phyloP scores from a whole-genome alignment of 2,888 invertebrate species.

The Lycaena phlaeas region DNA sequence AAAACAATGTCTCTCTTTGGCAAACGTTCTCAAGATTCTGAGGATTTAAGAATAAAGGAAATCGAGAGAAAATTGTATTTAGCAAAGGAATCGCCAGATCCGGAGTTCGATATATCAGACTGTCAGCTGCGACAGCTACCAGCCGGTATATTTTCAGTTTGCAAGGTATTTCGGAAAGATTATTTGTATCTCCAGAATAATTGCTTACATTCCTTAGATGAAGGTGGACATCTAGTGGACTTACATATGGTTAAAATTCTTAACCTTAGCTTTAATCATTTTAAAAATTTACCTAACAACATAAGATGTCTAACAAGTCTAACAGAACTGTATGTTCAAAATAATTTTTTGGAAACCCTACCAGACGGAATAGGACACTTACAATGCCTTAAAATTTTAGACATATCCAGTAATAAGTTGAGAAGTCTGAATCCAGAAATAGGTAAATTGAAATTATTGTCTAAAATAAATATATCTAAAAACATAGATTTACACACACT shows the following conservation, averaged over 20 bases:
- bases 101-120: constrained; percentile 84
- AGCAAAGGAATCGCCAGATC: constrained; percentile 83
- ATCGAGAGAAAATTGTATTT: constrained; percentile 61
- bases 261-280: constrained; percentile 78
- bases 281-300: constrained; percentile 76
- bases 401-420: constrained; percentile 81
- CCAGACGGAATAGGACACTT: constrained; percentile 79
- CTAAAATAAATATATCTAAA: constrained; percentile 72
- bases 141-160: constrained; percentile 83
- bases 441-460: constrained; percentile 75
- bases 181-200: constrained; percentile 78
- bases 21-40: constrained; percentile 35
- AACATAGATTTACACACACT: constrained; percentile 74
- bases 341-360: constrained; percentile 79
- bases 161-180: constrained; percentile 87
- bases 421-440: constrained; percentile 75
- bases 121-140: constrained; percentile 84
- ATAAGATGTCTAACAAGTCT: constrained; percentile 78
- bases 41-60: constrained; percentile 35
- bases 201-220: constrained; percentile 76
- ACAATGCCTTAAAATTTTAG: constrained; percentile 75
- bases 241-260: constrained; percentile 77
- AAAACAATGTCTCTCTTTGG: constrained; percentile 59
- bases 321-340: constrained; percentile 81
- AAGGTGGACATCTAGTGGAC: constrained; percentile 82